A percentile compares a stretch with the other conserved stretches of the same genome.
Evolutionary conservation across 2,113 vertebrate species (phyloP).

Genomic region (Phyllostomus hastatus): DNA sequence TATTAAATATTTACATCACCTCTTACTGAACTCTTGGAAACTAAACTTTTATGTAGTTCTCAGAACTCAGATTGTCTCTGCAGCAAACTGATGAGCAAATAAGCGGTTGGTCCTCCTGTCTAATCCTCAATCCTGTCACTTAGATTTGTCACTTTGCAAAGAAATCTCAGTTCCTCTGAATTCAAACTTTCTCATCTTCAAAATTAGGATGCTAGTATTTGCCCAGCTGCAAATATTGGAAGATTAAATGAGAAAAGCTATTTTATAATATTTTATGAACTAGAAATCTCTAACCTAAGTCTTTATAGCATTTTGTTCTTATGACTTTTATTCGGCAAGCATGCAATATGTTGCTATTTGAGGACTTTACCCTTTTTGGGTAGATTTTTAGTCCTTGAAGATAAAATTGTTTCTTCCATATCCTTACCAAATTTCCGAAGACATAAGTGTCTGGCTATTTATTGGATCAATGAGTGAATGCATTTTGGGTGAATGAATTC

Average conservation of each 20-base stretch:
- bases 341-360: neutral
- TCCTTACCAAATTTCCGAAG: neutral
- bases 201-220: neutral
- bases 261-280: constrained; percentile 9
- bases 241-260: neutral
- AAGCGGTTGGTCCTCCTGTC: neutral
- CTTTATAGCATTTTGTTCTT: neutral
- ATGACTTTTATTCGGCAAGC: neutral
- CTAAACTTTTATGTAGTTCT: neutral
- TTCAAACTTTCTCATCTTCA: neutral
- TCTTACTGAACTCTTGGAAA: neutral
- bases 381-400: neutral
- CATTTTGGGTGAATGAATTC: neutral
- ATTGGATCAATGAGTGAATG: neutral
- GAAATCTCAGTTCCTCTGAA: neutral
- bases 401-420: neutral
- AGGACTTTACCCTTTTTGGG: neutral
- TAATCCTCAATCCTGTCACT: neutral
- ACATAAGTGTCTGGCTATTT: neutral
- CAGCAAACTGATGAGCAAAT: neutral
- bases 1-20: neutral
- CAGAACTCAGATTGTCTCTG: neutral
- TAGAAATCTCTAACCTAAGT: neutral
- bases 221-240: neutral
- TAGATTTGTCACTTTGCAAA: neutral